Evolutionary conservation across 1,140 invertebrate species (phyloP), one percentile per base, ranked within the genome.

Genomic region (Carposina sasakii): DNA sequence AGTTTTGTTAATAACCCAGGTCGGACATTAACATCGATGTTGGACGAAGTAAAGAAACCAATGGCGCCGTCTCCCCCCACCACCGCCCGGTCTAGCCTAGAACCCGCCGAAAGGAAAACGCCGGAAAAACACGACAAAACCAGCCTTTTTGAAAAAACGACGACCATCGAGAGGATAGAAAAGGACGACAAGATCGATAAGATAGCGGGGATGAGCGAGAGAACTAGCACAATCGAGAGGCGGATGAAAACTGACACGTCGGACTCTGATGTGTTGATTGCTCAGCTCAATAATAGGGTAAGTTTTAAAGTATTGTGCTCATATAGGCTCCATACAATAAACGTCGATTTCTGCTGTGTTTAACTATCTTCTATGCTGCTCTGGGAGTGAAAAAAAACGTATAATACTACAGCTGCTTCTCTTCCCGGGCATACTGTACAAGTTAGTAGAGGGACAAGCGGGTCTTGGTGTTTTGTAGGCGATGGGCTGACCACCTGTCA

Each of bases 281-380:
- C 71, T 26, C 79, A 83, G 61, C 71, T 83, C 20, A 83, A 74
- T 60, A 64, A 67, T 63, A 83, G 77, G 65, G 79, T 83, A 13
- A 69, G 76, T 68, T 6, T 39, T 3, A 37, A 23, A 36, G 31
- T 46, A 20, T 4, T 37, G 26, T 28, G 15, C 17, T 44, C n/a
- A n/a, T n/a, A n/a, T n/a, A n/a, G n/a, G n/a, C n/a, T n/a, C n/a
- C n/a, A n/a, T n/a, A n/a, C n/a, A n/a, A n/a, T n/a, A n/a, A n/a
- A n/a, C n/a, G n/a, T n/a, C n/a, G n/a, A n/a, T n/a, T n/a, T n/a
- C n/a, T n/a, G n/a, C n/a, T n/a, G 9, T 31, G 23, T 28, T 28
- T 24, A 28, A 34, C n/a, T n/a, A n/a, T n/a, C n/a, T n/a, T n/a
- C n/a, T n/a, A n/a, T n/a, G n/a, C n/a, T n/a, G n/a, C n/a, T n/a